Conservation (phyloP, 2,113 vertebrate genomes). For the Toxotes jaculatrix region DNA sequence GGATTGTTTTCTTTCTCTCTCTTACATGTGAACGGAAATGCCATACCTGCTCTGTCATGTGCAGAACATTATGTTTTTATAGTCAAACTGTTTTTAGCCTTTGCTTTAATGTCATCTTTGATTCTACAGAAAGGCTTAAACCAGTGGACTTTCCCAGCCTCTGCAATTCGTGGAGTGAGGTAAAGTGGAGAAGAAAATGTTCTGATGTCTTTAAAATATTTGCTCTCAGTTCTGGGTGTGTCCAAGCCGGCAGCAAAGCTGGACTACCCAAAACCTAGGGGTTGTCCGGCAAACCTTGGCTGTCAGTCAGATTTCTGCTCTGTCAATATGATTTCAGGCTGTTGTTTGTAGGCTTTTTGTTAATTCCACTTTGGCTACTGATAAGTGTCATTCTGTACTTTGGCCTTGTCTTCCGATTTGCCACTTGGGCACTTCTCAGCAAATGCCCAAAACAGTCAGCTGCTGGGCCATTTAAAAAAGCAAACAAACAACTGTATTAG, state of each 20-base stretch:
- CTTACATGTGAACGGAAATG: not conserved
- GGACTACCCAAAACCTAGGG: conserved; percentile 12
- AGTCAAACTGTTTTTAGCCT: not conserved
- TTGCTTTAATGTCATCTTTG: not conserved
- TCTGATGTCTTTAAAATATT: conserved; percentile 45
- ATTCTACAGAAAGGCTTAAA: conserved; percentile 85
- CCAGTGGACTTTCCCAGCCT: conserved; percentile 88
- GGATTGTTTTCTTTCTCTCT: not conserved
- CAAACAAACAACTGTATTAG: conserved; percentile 28
- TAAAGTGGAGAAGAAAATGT: conserved; percentile 67
- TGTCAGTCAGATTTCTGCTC: conserved; percentile 17
- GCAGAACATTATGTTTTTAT: not conserved
- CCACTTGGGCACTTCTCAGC: not conserved
- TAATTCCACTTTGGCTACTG: conserved; percentile 15
- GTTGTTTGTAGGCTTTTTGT: conserved; percentile 4
- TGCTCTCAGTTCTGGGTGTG: conserved; percentile 49
- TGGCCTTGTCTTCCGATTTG: conserved; percentile 12
- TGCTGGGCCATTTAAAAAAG: not conserved
- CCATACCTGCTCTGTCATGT: not conserved
- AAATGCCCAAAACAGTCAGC: conserved; percentile 10
- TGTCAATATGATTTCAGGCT: conserved; percentile 35
- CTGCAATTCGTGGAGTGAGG: conserved; percentile 91
- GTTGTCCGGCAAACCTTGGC: conserved; percentile 49
- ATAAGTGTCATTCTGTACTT: conserved; percentile 41
- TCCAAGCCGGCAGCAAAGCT: conserved; percentile 12